phyloP scores from a whole-genome alignment of 2,888 invertebrate species.

The Tenthredo mesomela region DNA sequence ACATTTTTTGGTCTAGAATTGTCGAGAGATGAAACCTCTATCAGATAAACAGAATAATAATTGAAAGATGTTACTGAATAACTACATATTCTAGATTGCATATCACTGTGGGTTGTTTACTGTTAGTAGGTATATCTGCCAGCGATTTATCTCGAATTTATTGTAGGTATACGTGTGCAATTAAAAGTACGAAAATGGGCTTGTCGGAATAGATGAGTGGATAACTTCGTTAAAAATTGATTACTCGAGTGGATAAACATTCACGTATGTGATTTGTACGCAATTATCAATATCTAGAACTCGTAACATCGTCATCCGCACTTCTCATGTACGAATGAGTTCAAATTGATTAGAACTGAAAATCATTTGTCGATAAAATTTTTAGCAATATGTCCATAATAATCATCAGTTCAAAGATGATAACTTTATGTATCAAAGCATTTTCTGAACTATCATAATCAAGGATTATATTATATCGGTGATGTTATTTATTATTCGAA shows the following conservation, averaged over 20 bases:
- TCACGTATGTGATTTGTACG: neutral
- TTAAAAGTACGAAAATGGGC: neutral
- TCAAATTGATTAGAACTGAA: neutral
- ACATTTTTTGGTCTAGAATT: neutral
- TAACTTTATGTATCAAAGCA: neutral
- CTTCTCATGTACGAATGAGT: neutral
- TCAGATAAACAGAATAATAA: slow-evolving; percentile 3
- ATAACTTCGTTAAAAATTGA: neutral
- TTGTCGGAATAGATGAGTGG: neutral
- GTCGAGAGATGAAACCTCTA: neutral
- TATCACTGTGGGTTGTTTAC: neutral
- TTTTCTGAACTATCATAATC: neutral
- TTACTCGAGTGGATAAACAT: neutral
- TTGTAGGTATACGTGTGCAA: neutral
- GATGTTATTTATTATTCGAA: neutral
- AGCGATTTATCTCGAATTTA: neutral
- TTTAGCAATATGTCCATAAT: neutral
- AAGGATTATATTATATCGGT: neutral
- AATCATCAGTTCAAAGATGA: neutral
- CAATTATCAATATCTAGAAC: neutral
- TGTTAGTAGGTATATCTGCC: neutral
- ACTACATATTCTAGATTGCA: neutral
- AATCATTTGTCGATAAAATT: neutral
- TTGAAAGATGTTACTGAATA: neutral
- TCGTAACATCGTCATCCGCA: neutral